phyloP scores from a whole-genome alignment of 2,797 vertebrate genomes.

The Hoplostethus atlanticus region DNA sequence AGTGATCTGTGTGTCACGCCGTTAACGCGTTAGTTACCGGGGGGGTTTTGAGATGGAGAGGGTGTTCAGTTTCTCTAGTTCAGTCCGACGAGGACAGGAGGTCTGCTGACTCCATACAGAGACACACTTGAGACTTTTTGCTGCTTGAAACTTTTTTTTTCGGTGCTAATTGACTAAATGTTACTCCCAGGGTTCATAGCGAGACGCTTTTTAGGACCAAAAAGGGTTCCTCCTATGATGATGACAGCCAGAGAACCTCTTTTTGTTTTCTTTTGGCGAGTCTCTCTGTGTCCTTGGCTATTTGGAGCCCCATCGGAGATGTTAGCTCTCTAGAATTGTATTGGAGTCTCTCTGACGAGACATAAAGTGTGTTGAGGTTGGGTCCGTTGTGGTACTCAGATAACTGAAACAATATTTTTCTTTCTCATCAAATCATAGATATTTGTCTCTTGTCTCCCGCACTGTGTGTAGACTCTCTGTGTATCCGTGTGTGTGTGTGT shows the following conservation, averaged over 20 bases:
- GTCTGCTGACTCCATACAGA: too few relatives aligned
- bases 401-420: slow-evolving; percentile 43
- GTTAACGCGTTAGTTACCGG: slow-evolving; percentile 42
- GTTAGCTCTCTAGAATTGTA: slow-evolving; percentile 40
- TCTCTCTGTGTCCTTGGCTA: slow-evolving; percentile 45
- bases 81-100: not conserved
- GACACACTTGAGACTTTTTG: too few relatives aligned
- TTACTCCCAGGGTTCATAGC: slow-evolving; percentile 17
- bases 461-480: not conserved
- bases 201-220: not conserved
- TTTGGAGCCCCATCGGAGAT: slow-evolving; percentile 58
- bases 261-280: slow-evolving; percentile 43
- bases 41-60: slow-evolving; percentile 12
- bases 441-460: slow-evolving; percentile 34
- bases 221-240: not conserved
- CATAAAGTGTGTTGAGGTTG: slow-evolving; percentile 47
- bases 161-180: slow-evolving; percentile 1
- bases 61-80: slow-evolving; percentile 12
- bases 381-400: slow-evolving; percentile 34
- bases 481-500: not conserved
- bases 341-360: slow-evolving; percentile 64
- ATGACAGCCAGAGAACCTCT: slow-evolving; percentile 48
- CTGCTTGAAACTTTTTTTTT: not conserved
- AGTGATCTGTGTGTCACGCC: slow-evolving; percentile 35
- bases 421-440: slow-evolving; percentile 51